Base-by-base conservation (phyloP, 2,113 vertebrate species). In the Chlamydotis undulata region DNA sequence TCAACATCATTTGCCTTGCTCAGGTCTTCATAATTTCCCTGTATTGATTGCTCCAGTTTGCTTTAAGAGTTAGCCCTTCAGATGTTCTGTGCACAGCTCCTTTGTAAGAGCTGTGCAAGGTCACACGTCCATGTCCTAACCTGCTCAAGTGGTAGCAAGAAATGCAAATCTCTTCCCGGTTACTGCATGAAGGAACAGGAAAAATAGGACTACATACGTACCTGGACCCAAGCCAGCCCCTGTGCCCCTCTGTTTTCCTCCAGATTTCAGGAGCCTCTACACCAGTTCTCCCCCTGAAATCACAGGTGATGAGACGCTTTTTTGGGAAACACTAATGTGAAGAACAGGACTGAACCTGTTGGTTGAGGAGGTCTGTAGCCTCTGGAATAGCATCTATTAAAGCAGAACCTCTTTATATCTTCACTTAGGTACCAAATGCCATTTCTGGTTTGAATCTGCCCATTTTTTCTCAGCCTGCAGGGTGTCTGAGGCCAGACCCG, bases 1-100 rank as follows among this genome's bases (percentile, higher is more conserved):
- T 95, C 96, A 94, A 74, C 64, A 68, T 25, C 77, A 26, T 74
- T 86, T 69, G 68, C 94, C 92, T 96, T 63, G 80, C 95, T 85
- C 94, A 50, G 76, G 70, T 89, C 90, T 95, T 95, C 64, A 17
- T 94, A 60, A 2, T 77, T 70, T 65, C 68, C 92, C 53, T 0
- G 0, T 81, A 95, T 94, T 17, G 75, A 89, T 95, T 29, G 9
- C 67, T 86, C 55, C 64, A 6, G 43, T 79, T 91, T 63, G 52
- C 69, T 97, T 96, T 80, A 24, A 18, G 33, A 7, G n/a, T 79
- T 73, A 92, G 63, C n/a, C 68, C 89, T 68, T 89, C 50, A 89
- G 89, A 19, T 43, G 56, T 31, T 77, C 74, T 50, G 47, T 23
- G 70, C 23, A 10, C 65, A 37, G 67, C 71, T 79, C 86, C 84